Evolutionary conservation across 2,113 vertebrate genomes (phyloP).

Genomic region (Talpa occidentalis): DNA sequence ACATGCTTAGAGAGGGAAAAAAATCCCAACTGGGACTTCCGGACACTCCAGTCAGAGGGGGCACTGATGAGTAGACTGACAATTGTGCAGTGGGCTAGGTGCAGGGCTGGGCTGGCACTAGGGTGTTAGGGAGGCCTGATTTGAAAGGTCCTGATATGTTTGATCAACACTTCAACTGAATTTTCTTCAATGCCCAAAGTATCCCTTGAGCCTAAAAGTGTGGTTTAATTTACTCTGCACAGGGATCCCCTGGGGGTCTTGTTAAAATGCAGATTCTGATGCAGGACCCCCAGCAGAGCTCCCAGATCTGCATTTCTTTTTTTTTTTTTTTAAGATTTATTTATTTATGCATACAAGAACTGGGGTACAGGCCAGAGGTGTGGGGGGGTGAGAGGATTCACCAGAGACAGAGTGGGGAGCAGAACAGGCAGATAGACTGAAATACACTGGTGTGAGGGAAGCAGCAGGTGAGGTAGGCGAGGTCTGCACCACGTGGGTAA

Average conservation of each 20-base stretch:
- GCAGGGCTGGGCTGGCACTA: background rate
- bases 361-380: no score
- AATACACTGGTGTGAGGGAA: no score
- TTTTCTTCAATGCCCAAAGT: background rate
- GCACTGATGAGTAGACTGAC: background rate
- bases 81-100: accelerated
- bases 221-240: background rate
- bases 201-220: background rate
- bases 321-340: no score
- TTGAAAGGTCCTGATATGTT: background rate
- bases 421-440: no score
- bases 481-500: no score
- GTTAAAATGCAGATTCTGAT: background rate
- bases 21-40: background rate
- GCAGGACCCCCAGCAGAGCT: no score
- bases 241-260: background rate
- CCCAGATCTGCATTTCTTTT: background rate
- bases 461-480: no score
- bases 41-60: background rate
- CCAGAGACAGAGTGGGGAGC: background rate
- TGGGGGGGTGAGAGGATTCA: no score
- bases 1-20: background rate
- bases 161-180: background rate
- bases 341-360: no score
- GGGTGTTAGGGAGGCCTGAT: background rate